These are phyloP conservation scores for Oryzias dopingdopingensis DNA, from an alignment of 2,797 vertebrate genomes.

Conservation along the genomic window DNA sequence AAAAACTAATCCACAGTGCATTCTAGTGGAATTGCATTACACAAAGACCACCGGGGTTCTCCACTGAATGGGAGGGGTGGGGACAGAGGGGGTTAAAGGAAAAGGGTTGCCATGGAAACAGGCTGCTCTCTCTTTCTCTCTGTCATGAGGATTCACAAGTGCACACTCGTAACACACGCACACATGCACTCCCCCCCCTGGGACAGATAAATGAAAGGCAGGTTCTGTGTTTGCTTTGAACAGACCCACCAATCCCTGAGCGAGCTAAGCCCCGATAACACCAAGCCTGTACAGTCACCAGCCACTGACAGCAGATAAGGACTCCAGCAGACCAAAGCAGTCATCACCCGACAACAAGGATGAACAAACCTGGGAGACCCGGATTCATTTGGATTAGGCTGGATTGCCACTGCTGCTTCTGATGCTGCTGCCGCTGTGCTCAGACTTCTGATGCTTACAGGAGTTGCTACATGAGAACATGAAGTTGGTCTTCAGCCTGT, in stretches of 20 bases:
- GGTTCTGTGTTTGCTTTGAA: constrained; percentile 78
- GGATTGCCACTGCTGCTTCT: constrained; percentile 65
- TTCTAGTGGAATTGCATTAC: constrained; percentile 82
- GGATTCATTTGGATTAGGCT: constrained; percentile 83
- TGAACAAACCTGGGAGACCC: constrained; percentile 70
- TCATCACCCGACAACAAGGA: constrained; percentile 71
- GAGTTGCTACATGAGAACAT: constrained; percentile 56
- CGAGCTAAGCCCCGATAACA: constrained; percentile 78
- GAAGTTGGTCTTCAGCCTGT: constrained; percentile 58
- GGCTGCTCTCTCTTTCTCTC: constrained; percentile 42
- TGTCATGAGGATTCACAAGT: constrained; percentile 24
- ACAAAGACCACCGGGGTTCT: constrained; percentile 83
- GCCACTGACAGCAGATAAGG: constrained; percentile 78
- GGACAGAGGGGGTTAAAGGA: constrained; percentile 48
- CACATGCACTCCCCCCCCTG: constrained; percentile 48
- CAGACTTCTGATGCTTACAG: constrained; percentile 72
- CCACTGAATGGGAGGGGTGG: constrained; percentile 61
- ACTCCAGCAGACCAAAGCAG: constrained; percentile 64
- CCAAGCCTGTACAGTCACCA: constrained; percentile 62
- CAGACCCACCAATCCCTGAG: constrained; percentile 74
- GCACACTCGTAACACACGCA: constrained; percentile 10
- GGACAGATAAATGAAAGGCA: constrained; percentile 80
- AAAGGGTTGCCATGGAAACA: constrained; percentile 79
- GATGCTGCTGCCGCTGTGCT: constrained; percentile 47
- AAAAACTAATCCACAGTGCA: constrained; percentile 81